phyloP scores from a whole-genome alignment of 92 coral and sea anemone genomes.

The Anthopleura xanthogrammica region DNA sequence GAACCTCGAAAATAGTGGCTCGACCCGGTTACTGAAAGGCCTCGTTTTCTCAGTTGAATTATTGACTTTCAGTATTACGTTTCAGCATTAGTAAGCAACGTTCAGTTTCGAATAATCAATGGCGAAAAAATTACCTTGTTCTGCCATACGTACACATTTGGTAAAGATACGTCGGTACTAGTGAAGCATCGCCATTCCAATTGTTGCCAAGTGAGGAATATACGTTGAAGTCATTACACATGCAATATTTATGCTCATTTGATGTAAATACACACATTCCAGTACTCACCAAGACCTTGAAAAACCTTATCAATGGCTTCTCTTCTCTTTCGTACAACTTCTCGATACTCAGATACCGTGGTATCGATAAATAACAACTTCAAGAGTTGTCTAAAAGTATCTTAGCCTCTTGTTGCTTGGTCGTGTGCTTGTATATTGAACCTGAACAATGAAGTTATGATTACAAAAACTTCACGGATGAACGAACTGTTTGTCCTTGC shows the following conservation, averaged over 20 bases:
- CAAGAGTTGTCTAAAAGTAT: background rate
- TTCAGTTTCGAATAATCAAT: too few relatives aligned
- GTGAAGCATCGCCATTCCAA: too few relatives aligned
- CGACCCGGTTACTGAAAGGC: too few relatives aligned
- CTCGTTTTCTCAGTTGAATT: too few relatives aligned
- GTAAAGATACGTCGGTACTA: too few relatives aligned
- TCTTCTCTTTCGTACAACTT: background rate
- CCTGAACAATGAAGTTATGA: background rate
- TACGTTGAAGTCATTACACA: background rate
- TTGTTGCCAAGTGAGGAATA: too few relatives aligned
- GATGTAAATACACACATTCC: background rate
- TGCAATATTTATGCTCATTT: background rate
- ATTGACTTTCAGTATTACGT: too few relatives aligned
- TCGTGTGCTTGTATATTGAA: background rate
- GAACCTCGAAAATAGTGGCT: too few relatives aligned
- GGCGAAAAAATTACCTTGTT: too few relatives aligned
- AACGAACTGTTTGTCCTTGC: background rate
- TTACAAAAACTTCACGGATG: background rate
- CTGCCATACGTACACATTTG: too few relatives aligned
- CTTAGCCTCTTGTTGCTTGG: background rate
- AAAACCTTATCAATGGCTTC: background rate
- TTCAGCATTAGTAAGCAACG: too few relatives aligned
- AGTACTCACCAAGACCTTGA: background rate
- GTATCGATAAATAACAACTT: background rate
- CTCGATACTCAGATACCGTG: background rate